A percentile compares a stretch with the other conserved stretches of the same genome.
Evolutionary conservation across 2,797 vertebrate species (phyloP).

Genomic region (Enteromius thamalakanensis): DNA sequence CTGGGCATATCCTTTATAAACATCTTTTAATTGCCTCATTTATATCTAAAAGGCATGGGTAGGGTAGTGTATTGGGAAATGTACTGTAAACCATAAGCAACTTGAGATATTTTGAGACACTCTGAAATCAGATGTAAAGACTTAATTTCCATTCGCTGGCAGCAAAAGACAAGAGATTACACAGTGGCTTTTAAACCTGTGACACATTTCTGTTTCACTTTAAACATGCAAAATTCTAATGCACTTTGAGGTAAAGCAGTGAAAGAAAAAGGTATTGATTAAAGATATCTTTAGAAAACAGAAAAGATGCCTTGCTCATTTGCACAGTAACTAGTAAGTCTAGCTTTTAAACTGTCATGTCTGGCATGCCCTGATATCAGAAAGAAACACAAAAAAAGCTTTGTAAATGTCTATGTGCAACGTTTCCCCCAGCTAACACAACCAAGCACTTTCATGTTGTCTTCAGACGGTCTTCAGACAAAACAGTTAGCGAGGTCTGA

Average conservation of each 20-base stretch:
- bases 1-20: slow-evolving; percentile 26
- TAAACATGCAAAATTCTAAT: slow-evolving; percentile 14
- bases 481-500: slow-evolving; percentile 55
- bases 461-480: slow-evolving; percentile 26
- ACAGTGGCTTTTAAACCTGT: slow-evolving; percentile 23
- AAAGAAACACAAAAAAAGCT: slow-evolving; percentile 7
- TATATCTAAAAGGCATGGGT: slow-evolving; percentile 25
- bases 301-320: slow-evolving; percentile 12
- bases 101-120: not conserved
- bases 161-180: not conserved
- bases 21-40: slow-evolving; percentile 49
- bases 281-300: slow-evolving; percentile 24
- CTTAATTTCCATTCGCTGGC: not conserved
- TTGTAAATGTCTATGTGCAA: not conserved
- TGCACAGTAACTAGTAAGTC: slow-evolving; percentile 22
- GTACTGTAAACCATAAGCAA: not conserved
- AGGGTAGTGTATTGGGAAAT: slow-evolving; percentile 4
- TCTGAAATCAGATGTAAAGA: slow-evolving; percentile 5
- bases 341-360: slow-evolving; percentile 27
- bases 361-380: slow-evolving; percentile 28
- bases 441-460: slow-evolving; percentile 45
- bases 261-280: not conserved
- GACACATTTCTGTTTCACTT: slow-evolving; percentile 27
- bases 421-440: slow-evolving; percentile 24
- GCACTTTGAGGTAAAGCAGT: slow-evolving; percentile 16